Evolutionary conservation across 2,888 invertebrate species (phyloP).

Genomic region (Smittia aterrima): DNA sequence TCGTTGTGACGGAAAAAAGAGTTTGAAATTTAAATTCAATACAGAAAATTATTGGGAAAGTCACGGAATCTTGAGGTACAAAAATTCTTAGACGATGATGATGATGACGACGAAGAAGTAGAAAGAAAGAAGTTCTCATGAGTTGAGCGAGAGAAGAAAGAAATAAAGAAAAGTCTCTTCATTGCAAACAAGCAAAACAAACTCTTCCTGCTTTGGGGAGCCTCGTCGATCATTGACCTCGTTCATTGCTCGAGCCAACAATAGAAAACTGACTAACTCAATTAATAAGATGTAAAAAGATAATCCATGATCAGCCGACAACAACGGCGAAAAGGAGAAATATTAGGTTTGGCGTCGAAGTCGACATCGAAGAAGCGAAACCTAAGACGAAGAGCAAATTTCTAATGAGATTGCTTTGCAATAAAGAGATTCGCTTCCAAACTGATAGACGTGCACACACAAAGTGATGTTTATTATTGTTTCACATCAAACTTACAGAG

Average conservation of each 20-base stretch:
- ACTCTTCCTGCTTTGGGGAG: constrained; percentile 6
- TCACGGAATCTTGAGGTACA: background rate
- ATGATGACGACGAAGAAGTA: too few species aligned
- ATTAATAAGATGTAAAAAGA: background rate
- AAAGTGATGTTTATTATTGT: constrained; percentile 13
- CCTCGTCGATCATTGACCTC: background rate
- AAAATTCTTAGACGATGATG: constrained; percentile 11
- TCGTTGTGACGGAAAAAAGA: background rate
- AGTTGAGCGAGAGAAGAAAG: background rate
- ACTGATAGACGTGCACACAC: background rate
- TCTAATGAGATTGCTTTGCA: constrained; percentile 6
- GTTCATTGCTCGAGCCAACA: background rate
- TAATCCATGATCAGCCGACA: background rate
- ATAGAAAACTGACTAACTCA: constrained; percentile 15
- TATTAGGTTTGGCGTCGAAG: constrained; percentile 1
- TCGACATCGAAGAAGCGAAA: background rate
- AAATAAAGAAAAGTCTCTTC: background rate
- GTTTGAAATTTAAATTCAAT: background rate
- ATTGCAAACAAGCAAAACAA: constrained; percentile 1
- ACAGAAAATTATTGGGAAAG: background rate
- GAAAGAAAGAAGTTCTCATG: background rate
- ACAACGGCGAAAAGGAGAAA: background rate
- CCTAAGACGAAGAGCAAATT: background rate
- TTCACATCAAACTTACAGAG: background rate
- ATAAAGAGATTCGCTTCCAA: background rate